phyloP scores from a whole-genome alignment of 2,113 vertebrate species.

The Tragelaphus strepsiceros region DNA sequence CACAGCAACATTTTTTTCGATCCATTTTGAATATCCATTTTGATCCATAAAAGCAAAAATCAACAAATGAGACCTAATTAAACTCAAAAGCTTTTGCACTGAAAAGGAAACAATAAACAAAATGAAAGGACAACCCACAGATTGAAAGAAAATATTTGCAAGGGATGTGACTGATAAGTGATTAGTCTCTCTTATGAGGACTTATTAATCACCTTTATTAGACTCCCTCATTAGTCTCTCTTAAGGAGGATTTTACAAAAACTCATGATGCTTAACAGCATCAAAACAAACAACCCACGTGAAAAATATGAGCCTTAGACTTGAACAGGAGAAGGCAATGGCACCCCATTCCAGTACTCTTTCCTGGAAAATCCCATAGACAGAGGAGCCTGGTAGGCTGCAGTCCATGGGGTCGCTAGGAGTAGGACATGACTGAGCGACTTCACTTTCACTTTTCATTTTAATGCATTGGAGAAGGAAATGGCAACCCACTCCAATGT shows the following conservation, averaged over 20 bases:
- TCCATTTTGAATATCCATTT: neutral
- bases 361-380: too few relatives aligned
- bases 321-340: neutral
- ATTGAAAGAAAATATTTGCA: neutral
- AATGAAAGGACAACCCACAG: neutral
- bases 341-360: neutral
- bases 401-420: too few relatives aligned
- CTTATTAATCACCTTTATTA: neutral
- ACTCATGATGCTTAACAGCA: neutral
- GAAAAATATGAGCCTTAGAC: neutral
- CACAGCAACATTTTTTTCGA: neutral
- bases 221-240: neutral
- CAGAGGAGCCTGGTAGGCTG: too few relatives aligned
- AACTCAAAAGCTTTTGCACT: neutral
- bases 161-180: neutral
- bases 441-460: too few relatives aligned
- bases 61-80: neutral
- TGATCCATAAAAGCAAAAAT: neutral
- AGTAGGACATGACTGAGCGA: too few relatives aligned
- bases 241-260: neutral
- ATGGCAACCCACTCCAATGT: too few relatives aligned
- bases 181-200: neutral
- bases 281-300: neutral
- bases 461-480: too few relatives aligned
- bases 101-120: neutral